Evolutionary conservation across 2,888 invertebrate species (phyloP).

Genomic region (Syrphus vitripennis): DNA sequence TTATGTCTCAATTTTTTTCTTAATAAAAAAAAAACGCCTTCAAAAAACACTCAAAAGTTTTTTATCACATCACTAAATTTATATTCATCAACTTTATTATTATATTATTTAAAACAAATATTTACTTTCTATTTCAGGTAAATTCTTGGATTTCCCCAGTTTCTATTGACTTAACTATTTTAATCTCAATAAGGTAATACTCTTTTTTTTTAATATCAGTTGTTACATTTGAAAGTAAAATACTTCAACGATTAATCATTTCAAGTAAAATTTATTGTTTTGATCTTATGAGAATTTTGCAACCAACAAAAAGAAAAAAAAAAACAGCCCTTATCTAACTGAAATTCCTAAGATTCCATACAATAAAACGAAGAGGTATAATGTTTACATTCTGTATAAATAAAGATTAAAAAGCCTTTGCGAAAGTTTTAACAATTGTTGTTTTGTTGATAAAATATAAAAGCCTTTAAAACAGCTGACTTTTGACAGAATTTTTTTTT

Average conservation of each 20-base stretch:
- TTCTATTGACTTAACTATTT: slow-evolving; percentile 2
- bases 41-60: no score
- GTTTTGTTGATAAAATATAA: no score
- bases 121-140: slow-evolving; percentile 33
- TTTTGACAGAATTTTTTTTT: neutral
- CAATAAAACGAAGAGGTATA: no score
- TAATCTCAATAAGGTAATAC: slow-evolving; percentile 39
- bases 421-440: neutral
- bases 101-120: slow-evolving; percentile 14
- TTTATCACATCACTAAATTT: neutral
- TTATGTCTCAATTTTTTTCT: no score
- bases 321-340: neutral
- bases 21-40: no score
- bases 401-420: neutral
- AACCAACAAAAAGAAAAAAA: neutral
- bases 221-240: neutral
- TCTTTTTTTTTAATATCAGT: neutral
- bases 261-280: neutral
- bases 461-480: neutral
- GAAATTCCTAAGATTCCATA: neutral
- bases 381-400: neutral
- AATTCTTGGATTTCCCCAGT: slow-evolving; percentile 4
- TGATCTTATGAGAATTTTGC: neutral
- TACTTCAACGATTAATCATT: neutral
- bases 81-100: neutral